Conservation (phyloP, 2,797 vertebrate genomes). For the Melanotaenia nigrans region DNA sequence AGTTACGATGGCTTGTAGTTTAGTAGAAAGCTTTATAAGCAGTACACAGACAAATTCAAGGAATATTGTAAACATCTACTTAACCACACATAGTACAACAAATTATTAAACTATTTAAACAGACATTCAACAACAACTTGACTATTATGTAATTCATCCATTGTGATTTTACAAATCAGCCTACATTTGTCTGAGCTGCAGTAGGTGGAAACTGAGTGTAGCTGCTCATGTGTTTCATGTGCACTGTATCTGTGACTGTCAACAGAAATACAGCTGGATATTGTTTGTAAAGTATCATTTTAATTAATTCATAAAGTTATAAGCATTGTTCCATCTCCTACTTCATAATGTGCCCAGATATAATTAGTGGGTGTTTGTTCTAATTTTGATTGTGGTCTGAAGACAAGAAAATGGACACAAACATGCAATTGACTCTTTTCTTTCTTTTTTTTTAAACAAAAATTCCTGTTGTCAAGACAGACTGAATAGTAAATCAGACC, state of each 20-base stretch:
- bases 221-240: background rate
- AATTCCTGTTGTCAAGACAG: no score
- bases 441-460: no score
- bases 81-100: no score
- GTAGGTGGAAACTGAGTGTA: background rate
- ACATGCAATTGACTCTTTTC: no score
- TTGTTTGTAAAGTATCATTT: no score
- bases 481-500: no score
- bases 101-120: background rate
- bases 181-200: background rate
- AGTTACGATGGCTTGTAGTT: conserved; percentile 1
- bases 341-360: background rate
- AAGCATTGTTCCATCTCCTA: background rate
- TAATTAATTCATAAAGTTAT: no score
- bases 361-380: no score
- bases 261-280: no score
- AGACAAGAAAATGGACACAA: no score
- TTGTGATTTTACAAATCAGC: background rate
- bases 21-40: background rate
- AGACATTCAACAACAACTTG: no score
- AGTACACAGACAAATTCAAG: background rate
- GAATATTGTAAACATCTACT: background rate
- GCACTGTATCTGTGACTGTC: background rate
- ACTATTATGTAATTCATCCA: background rate
- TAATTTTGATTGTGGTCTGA: no score